These are phyloP conservation scores for Geopemphigus sp. DNA, from an alignment of 1,140 invertebrate species.

Conservation along the genomic window DNA sequence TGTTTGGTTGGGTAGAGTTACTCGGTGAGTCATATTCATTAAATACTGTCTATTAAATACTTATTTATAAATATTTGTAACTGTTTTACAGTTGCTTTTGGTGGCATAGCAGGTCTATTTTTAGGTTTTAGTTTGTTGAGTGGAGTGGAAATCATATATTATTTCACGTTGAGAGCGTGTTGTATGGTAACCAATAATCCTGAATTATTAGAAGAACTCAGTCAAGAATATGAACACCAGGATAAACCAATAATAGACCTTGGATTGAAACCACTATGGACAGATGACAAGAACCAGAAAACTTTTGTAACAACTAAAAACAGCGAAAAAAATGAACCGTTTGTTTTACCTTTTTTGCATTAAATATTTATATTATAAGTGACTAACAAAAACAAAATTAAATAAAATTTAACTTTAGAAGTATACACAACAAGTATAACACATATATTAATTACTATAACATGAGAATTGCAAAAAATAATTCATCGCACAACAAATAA, in stretches of 20 bases:
- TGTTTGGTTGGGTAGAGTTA: slow-evolving; percentile 76
- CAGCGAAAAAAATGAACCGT: background rate
- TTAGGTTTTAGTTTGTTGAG: slow-evolving; percentile 72
- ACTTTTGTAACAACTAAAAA: background rate
- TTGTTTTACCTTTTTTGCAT: slow-evolving; percentile 26
- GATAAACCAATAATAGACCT: slow-evolving; percentile 45
- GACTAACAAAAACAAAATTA: background rate
- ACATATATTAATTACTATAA: slow-evolving; percentile 49
- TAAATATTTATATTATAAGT: slow-evolving; percentile 25
- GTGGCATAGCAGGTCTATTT: slow-evolving; percentile 69
- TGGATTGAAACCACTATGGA: slow-evolving; percentile 46
- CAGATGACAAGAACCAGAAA: background rate
- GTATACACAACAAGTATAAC: background rate
- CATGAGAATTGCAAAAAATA: slow-evolving; percentile 44
- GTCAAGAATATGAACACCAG: slow-evolving; percentile 50
- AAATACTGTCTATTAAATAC: slow-evolving; percentile 8
- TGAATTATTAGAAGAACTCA: slow-evolving; percentile 50
- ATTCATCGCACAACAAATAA: slow-evolving; percentile 48
- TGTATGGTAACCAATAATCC: slow-evolving; percentile 56
- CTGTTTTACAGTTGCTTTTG: slow-evolving; percentile 52
- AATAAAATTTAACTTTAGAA: background rate
- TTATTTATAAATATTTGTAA: background rate
- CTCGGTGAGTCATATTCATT: slow-evolving; percentile 56
- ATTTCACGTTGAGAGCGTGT: slow-evolving; percentile 57
- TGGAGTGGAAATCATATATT: slow-evolving; percentile 65